These are phyloP conservation scores for Glareola pratincola DNA, from an alignment of 2,113 vertebrate genomes.

Conservation along the genomic window DNA sequence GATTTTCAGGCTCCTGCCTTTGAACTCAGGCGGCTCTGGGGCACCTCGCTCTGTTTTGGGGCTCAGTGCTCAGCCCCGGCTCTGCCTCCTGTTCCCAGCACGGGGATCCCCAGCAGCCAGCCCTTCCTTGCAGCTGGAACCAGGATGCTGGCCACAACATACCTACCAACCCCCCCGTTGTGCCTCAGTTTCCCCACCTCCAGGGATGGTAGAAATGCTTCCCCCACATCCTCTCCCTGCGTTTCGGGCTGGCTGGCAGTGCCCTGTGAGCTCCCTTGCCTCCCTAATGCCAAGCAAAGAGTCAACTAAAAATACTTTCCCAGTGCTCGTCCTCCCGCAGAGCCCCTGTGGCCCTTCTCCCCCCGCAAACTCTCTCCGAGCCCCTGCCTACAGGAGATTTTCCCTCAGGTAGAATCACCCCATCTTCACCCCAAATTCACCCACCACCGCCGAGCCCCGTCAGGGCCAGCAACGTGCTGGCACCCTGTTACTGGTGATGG, in stretches of 20 bases:
- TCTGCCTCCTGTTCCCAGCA: rapidly evolving
- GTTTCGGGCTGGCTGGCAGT: neutral
- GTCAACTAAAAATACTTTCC: too few relatives aligned
- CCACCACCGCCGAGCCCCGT: neutral
- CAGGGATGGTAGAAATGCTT: neutral
- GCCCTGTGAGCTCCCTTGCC: neutral
- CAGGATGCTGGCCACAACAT: rapidly evolving
- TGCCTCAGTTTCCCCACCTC: neutral
- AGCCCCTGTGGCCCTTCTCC: neutral
- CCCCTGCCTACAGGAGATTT: neutral
- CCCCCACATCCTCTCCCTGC: rapidly evolving
- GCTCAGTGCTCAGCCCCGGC: neutral
- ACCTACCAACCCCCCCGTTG: rapidly evolving
- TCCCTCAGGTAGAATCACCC: neutral
- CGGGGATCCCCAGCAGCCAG: neutral
- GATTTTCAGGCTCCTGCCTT: slow-evolving; percentile 33
- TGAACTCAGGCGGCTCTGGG: rapidly evolving
- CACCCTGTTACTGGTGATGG: neutral
- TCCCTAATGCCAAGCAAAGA: neutral
- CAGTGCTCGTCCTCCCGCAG: neutral
- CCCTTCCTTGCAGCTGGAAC: neutral
- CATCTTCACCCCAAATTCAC: neutral
- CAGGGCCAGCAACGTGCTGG: neutral
- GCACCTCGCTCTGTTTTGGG: neutral
- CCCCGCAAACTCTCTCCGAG: neutral